Evolutionary conservation across 1,140 invertebrate species (phyloP).

Genomic region (Papilio polytes): DNA sequence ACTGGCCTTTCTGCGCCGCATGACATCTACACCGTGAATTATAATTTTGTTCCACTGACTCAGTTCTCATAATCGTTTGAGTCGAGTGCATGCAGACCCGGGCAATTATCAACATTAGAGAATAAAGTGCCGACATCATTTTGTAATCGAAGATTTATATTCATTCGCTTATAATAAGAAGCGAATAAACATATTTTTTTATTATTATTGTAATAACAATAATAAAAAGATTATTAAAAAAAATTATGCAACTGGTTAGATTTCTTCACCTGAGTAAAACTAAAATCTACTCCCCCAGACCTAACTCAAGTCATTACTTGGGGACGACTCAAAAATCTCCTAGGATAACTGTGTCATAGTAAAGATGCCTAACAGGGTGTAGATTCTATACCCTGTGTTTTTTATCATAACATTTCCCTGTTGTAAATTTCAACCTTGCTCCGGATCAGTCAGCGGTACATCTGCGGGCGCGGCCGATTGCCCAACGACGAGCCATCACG

Average conservation of each 20-base stretch:
- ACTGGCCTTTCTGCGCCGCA: conserved; percentile 29
- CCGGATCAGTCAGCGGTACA: conserved; percentile 14
- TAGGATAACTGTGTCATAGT: too few relatives aligned
- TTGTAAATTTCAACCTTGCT: conserved; percentile 34
- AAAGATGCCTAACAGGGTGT: too few relatives aligned
- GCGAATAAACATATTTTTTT: too few relatives aligned
- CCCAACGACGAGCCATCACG: conserved; percentile 69
- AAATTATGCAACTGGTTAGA: too few relatives aligned
- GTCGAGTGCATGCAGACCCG: conserved; percentile 8
- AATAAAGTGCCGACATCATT: background rate
- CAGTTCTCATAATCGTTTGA: conserved; percentile 22
- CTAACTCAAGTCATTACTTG: too few relatives aligned
- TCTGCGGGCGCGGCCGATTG: conserved; percentile 48
- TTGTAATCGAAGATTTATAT: conserved; percentile 12
- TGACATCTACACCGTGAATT: conserved; percentile 34
- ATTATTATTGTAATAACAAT: too few relatives aligned
- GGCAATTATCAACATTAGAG: conserved; percentile 1
- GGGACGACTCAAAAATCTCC: too few relatives aligned
- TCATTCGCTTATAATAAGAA: too few relatives aligned
- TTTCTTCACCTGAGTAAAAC: too few relatives aligned
- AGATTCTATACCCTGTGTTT: background rate
- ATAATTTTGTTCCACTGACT: conserved; percentile 27
- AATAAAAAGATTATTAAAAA: too few relatives aligned
- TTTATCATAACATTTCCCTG: background rate
- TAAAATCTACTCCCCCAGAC: too few relatives aligned